Conservation (phyloP, 2,888 invertebrate species). For the Tipula vernalis region DNA sequence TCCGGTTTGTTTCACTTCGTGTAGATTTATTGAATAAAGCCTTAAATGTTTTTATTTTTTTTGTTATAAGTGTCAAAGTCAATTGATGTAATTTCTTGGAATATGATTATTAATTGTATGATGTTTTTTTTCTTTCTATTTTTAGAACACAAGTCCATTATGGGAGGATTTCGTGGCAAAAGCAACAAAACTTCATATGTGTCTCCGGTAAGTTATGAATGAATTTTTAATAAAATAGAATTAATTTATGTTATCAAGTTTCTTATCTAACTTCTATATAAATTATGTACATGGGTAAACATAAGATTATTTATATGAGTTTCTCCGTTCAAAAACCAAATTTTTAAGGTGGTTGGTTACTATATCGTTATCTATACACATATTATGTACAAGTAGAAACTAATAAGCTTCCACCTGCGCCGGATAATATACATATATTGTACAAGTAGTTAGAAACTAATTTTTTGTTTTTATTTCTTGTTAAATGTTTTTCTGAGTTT, state of each 20-base stretch:
- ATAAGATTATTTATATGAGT: not conserved
- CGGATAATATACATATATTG: not conserved
- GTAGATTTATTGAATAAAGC: not conserved
- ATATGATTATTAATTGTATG: not conserved
- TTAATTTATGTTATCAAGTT: slow-evolving; percentile 13
- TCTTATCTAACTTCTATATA: not conserved
- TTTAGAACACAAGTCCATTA: slow-evolving; percentile 82
- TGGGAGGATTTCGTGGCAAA: slow-evolving; percentile 94
- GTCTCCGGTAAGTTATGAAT: slow-evolving; percentile 64
- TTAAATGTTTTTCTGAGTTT: not conserved
- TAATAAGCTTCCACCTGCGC: not conserved
- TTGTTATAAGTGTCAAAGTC: not conserved
- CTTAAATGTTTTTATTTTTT: not conserved
- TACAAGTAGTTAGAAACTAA: not conserved
- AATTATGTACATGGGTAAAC: not conserved
- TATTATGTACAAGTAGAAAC: not conserved
- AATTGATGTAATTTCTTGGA: not conserved
- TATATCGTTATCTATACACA: not conserved
- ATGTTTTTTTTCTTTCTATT: slow-evolving; percentile 28
- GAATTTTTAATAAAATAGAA: slow-evolving; percentile 5
- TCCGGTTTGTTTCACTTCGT: not conserved
- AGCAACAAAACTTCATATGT: slow-evolving; percentile 87
- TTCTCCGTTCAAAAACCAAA: not conserved
- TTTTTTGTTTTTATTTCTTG: not conserved
- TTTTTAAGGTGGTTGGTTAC: not conserved